Conservation (phyloP, 2,113 vertebrate genomes). For the Pionites leucogaster region DNA sequence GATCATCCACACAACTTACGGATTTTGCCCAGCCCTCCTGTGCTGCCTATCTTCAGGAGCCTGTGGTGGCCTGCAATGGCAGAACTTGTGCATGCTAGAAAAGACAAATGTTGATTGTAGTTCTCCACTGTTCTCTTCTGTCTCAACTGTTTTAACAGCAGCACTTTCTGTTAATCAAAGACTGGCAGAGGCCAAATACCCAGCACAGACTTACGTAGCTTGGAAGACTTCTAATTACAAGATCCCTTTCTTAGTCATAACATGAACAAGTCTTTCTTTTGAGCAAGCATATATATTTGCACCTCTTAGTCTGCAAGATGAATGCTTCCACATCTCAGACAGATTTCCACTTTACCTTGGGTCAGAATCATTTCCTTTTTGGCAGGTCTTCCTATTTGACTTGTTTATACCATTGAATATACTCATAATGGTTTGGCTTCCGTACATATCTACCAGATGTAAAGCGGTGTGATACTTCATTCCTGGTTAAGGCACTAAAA, state of each 20-base stretch:
- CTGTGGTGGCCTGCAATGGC: background rate
- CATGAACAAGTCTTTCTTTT: background rate
- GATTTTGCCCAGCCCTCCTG: background rate
- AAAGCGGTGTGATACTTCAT: background rate
- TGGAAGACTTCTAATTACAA: background rate
- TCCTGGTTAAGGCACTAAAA: background rate
- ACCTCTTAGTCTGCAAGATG: background rate
- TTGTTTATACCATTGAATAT: background rate
- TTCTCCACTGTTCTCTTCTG: background rate
- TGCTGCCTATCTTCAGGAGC: background rate
- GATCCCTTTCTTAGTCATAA: background rate
- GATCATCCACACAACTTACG: accelerated
- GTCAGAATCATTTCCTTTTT: background rate
- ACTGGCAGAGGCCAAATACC: background rate
- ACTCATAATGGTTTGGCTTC: background rate
- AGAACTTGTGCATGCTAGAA: background rate
- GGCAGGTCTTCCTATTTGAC: background rate
- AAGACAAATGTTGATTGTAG: background rate
- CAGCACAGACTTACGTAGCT: background rate
- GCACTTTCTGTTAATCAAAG: background rate
- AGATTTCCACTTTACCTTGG: background rate
- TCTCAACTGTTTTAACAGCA: background rate
- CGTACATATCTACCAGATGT: background rate
- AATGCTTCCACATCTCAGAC: background rate
- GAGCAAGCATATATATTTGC: background rate